A percentile compares a stretch with the other conserved stretches of the same genome.
Evolutionary conservation across 2,113 vertebrate species (phyloP).

Genomic region (Rallus limicola): DNA sequence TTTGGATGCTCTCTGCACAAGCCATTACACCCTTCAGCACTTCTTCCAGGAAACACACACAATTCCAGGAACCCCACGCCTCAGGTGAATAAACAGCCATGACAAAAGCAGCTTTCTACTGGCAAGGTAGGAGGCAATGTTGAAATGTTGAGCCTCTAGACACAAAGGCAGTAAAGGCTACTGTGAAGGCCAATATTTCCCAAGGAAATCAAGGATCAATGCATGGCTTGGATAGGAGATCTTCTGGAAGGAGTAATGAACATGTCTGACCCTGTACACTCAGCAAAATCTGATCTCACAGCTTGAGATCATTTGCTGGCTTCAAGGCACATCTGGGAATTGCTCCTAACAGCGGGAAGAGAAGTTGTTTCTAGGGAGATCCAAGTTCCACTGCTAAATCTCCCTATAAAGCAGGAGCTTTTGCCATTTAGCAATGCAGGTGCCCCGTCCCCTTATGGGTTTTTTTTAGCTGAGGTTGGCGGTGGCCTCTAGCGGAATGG

Average conservation of each 20-base stretch:
- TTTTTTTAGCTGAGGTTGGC: neutral
- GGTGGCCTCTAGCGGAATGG: neutral
- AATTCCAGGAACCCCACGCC: slow-evolving; percentile 48
- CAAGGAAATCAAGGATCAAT: neutral
- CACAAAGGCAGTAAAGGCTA: neutral
- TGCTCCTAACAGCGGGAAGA: neutral
- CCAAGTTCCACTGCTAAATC: neutral
- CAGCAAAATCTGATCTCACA: slow-evolving; percentile 60
- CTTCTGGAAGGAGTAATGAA: slow-evolving; percentile 3
- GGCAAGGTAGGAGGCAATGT: neutral
- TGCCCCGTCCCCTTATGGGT: neutral
- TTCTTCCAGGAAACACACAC: slow-evolving; percentile 26
- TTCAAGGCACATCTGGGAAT: neutral
- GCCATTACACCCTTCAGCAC: neutral
- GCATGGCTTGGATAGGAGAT: neutral
- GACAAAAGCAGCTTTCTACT: neutral
- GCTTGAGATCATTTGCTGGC: slow-evolving; percentile 61
- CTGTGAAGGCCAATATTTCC: neutral
- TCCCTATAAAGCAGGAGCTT: neutral
- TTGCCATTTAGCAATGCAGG: neutral
- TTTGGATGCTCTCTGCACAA: neutral
- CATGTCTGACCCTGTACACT: neutral
- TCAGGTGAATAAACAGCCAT: neutral
- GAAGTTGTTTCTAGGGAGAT: neutral
- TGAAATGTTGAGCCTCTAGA: neutral